Evolutionary conservation across 92 coral and sea anemone species (phyloP).

Genomic region (Palythoa grandiflora): DNA sequence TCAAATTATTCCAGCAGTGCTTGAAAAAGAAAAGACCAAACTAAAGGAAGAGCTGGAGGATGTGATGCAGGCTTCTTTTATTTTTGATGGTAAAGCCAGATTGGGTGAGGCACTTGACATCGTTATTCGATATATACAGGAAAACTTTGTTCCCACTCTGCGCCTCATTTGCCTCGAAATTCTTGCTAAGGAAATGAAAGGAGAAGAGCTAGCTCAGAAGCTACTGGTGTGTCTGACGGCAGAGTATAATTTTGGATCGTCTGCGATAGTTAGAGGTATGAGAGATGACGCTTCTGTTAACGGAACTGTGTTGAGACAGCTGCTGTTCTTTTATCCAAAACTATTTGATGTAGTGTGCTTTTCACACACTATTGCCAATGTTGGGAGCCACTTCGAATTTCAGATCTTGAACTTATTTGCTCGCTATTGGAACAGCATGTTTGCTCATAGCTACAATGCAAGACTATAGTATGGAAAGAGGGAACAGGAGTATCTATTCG

Average conservation of each 20-base stretch:
- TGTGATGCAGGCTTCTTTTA: background rate
- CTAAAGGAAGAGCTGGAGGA: background rate
- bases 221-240: background rate
- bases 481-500: background rate
- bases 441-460: background rate
- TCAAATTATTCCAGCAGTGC: no score
- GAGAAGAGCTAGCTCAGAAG: background rate
- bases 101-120: no score
- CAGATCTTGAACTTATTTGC: background rate
- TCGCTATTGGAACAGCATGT: constrained; percentile 3
- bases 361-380: background rate
- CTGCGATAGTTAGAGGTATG: no score
- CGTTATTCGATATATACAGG: no score
- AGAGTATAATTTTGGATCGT: background rate
- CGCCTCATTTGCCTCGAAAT: background rate
- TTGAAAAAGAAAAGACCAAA: background rate
- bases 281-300: no score
- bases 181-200: background rate
- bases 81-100: background rate
- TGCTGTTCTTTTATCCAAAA: background rate
- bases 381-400: background rate
- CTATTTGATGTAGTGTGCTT: background rate
- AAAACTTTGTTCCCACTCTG: background rate
- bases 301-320: no score
- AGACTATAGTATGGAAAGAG: background rate